Evolutionary conservation across 92 coral and sea anemone species (phyloP).

Genomic region (Porites lobata): DNA sequence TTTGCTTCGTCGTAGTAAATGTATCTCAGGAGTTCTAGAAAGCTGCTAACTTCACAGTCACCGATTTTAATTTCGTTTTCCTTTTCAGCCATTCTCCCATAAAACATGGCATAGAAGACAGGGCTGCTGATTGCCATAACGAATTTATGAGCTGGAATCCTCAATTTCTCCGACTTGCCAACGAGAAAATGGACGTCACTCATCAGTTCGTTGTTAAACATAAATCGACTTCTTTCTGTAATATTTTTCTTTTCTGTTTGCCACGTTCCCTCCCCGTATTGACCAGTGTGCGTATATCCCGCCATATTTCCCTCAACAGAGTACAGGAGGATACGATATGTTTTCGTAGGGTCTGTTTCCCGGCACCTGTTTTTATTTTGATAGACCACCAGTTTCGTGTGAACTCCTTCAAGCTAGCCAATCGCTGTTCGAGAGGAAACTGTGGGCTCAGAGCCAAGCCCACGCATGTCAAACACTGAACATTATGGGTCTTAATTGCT

Average conservation of each 20-base stretch:
- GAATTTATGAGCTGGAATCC: conserved; percentile 83
- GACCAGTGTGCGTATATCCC: conserved; percentile 50
- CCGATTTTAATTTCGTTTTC: conserved; percentile 69
- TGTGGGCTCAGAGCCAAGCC: neutral
- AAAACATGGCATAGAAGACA: conserved; percentile 89
- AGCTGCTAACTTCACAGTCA: conserved; percentile 83
- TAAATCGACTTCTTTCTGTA: conserved; percentile 78
- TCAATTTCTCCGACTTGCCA: conserved; percentile 71
- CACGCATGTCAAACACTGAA: conserved; percentile 1
- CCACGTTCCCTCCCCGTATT: conserved; percentile 74
- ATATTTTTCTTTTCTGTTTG: conserved; percentile 77
- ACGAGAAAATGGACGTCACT: conserved; percentile 81
- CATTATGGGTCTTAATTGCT: neutral
- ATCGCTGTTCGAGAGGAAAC: neutral
- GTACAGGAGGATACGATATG: neutral
- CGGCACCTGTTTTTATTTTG: conserved; percentile 37
- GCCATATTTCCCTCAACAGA: conserved; percentile 59
- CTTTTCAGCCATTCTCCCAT: conserved; percentile 86
- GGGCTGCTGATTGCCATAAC: conserved; percentile 91
- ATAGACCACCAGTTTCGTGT: conserved; percentile 29
- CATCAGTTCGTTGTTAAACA: conserved; percentile 86
- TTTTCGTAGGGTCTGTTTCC: neutral
- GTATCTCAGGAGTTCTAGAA: conserved; percentile 78
- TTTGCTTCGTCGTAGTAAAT: conserved; percentile 84
- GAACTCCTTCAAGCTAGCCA: conserved; percentile 29